A percentile compares a stretch with the other conserved stretches of the same genome.
phyloP scores from a whole-genome alignment of 2,888 invertebrate genomes.

The Amphipoea lucens region DNA sequence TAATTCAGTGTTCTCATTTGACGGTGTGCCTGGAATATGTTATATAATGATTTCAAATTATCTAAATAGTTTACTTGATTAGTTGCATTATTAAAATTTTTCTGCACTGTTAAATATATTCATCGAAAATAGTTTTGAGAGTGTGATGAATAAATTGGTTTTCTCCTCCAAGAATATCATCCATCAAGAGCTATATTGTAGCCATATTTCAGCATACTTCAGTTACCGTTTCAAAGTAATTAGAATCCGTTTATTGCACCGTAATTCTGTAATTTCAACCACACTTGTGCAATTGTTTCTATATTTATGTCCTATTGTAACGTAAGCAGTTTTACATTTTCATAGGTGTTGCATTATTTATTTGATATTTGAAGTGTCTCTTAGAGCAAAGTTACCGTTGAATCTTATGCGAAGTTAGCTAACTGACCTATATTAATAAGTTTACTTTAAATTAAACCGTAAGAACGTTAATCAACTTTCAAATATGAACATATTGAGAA shows the following conservation, averaged over 20 bases:
- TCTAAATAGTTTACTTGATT: neutral
- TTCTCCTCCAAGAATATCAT: neutral
- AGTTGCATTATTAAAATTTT: neutral
- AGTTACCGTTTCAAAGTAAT: neutral
- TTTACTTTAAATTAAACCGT: neutral
- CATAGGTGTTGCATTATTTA: neutral
- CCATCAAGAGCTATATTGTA: neutral
- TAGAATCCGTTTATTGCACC: neutral
- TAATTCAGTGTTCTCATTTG: neutral
- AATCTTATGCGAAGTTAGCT: neutral
- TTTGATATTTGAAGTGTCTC: neutral
- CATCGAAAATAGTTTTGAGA: neutral
- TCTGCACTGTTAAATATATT: neutral
- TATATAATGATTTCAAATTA: neutral
- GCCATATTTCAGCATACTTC: slow-evolving; percentile 1
- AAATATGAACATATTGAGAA: neutral
- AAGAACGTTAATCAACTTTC: neutral
- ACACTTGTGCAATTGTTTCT: slow-evolving; percentile 19
- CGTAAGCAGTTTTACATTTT: slow-evolving; percentile 1
- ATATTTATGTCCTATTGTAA: slow-evolving; percentile 43
- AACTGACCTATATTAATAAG: neutral
- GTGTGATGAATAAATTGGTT: neutral
- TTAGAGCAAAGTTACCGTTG: slow-evolving; percentile 3
- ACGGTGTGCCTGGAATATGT: neutral
- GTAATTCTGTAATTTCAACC: neutral